Evolutionary conservation across 2,888 invertebrate genomes (phyloP).

Genomic region (Drepana falcataria): DNA sequence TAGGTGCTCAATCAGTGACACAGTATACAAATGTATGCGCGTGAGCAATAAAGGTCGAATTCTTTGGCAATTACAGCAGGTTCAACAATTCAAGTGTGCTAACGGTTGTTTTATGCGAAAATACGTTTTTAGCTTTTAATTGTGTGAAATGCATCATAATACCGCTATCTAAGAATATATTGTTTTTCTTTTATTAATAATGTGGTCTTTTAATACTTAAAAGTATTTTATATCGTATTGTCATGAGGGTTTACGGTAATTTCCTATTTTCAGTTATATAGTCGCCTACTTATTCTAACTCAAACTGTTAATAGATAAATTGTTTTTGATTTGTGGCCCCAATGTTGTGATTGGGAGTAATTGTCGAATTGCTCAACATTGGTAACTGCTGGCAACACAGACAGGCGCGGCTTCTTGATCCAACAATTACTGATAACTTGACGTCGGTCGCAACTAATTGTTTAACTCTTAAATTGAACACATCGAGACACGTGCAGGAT

Average conservation of each 20-base stretch:
- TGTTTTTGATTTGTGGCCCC: constrained; percentile 46
- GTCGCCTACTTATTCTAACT: too few species aligned
- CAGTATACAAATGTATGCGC: constrained; percentile 23
- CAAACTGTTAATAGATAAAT: constrained; percentile 20
- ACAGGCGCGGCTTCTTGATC: constrained; percentile 12
- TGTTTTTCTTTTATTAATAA: too few species aligned
- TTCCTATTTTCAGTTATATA: too few species aligned
- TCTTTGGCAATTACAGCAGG: constrained; percentile 22
- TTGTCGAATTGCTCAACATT: constrained; percentile 45
- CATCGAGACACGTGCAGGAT: constrained; percentile 18
- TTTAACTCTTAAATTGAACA: constrained; percentile 35
- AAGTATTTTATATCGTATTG: not conserved
- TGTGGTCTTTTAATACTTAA: not conserved
- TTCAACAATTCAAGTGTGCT: constrained; percentile 6
- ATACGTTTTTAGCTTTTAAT: not conserved
- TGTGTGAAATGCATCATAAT: not conserved
- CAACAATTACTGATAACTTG: constrained; percentile 34
- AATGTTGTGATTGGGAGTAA: constrained; percentile 44
- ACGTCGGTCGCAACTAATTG: constrained; percentile 33
- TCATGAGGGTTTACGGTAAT: too few species aligned
- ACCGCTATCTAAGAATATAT: not conserved
- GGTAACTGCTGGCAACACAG: constrained; percentile 24
- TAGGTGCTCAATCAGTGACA: constrained; percentile 53
- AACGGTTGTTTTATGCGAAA: not conserved
- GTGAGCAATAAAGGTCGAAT: constrained; percentile 35